Base-by-base conservation (phyloP, 2,888 invertebrate genomes). In the Drosophila lutescens region DNA sequence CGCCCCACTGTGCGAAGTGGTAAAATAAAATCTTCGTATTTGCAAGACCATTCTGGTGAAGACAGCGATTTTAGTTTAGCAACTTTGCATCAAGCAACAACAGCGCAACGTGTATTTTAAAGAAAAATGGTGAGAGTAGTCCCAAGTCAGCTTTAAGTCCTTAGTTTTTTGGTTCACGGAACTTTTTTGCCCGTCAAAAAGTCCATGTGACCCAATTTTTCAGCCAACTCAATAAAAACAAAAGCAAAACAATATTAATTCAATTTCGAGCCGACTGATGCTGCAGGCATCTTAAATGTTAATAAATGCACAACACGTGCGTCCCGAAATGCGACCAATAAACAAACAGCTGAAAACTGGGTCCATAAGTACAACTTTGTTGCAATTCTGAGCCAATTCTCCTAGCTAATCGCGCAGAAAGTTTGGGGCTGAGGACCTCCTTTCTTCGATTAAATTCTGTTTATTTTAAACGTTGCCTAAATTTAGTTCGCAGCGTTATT, bases 161-260 rank as follows among this genome's bases (percentile, higher is more conserved):
- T 12, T 1, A 4, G 1, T 7, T 17, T 40, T n/a, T 40, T 6
- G 6, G 3, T 15, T 32, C 32, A 10, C 8, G 41, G 17, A 20
- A 12, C 54, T 55, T 73, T 62, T 57, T 58, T 50, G 30, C 38
- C 50, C 30, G 46, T 46, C 53, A 51, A 65, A 76, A 68, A 61
- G 65, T 55, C 72, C 58, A 65, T 60, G 34, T 81, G 87, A 86
- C 87, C 85, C 56, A 81, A 76, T 73, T 86, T 72, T 20, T 46
- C 13, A 23, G 23, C 36, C 66, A 69, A 38, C 67, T 50, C 38
- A 20, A 17, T 20, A 57, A 66, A 60, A 60, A 53, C 71, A 60
- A 67, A 66, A 74, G 41, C 68, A 44, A 71, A 49, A 51, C 50
- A 49, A 47, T 78, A 82, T 84, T 59, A 81, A 77, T 75, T 81